Evolutionary conservation across 2,113 vertebrate genomes (phyloP), one percentile per base, ranked within the genome.

Genomic region (Piaya cayana): DNA sequence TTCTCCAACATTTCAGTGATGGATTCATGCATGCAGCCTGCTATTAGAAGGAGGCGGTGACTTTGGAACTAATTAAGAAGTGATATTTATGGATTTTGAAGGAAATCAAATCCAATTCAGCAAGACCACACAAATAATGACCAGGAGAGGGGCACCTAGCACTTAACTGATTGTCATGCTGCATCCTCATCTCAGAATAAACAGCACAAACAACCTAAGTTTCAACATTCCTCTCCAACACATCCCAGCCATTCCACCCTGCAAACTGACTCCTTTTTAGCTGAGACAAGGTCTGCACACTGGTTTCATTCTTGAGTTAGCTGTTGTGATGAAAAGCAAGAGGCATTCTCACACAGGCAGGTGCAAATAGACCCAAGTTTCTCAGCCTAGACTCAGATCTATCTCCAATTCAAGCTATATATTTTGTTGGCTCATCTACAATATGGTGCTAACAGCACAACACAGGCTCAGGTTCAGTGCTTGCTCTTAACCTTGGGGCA

Each of bases 371-470:
- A 74, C 16, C 9, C 1, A 3, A 29, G 32, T n/a, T 85, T 64
- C 74, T 88, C 50, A 86, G 50, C 25, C 34, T 8, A 7, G 29
- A 21, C 37, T 68, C 34, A 45, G 36, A 67, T 8, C 13, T 0
- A 6, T 26, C 43, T 47, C 53, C 47, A 29, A 26, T 27, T 81
- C n/a, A 29, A 77, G 15, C 13, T 72, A 26, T 32, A 1, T 16
- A 6, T 82, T 92, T 87, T 82, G 11, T 39, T 30, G 52, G 19
- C 6, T 70, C 22, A 15, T 43, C 37, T 36, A 39, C n/a, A 76
- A 22, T 3, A 29, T 0, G 0, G 14, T 23, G 9, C 5, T 65
- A 52, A 22, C 20, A 75, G 45, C 67, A 47, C 0, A 2, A 34
- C 56, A 55, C 11, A 45, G 18, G 23, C 42, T 74, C 49, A 23